Evolutionary conservation across 1,140 invertebrate genomes (phyloP).

Genomic region (Sycobia sp.): DNA sequence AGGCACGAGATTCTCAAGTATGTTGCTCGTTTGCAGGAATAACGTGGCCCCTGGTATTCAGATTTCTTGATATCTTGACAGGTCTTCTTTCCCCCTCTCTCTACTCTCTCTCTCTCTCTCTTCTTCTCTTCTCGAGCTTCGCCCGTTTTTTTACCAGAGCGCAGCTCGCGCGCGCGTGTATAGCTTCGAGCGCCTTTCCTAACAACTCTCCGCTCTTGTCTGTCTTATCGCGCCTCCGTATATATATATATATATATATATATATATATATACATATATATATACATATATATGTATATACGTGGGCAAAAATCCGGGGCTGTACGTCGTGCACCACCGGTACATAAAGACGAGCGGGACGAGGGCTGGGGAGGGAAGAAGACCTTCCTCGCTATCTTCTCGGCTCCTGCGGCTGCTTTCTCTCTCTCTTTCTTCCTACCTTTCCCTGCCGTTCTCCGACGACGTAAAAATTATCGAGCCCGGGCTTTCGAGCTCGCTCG

Average conservation of each 20-base stretch:
- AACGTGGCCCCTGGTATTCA: conserved; percentile 10
- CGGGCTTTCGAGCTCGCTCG: conserved; percentile 9
- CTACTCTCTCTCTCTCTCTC: no score
- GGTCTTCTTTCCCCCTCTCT: not conserved
- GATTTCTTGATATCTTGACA: conserved; percentile 28
- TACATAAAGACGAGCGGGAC: no score
- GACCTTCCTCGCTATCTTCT: not conserved
- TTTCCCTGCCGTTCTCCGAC: not conserved
- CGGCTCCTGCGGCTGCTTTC: not conserved
- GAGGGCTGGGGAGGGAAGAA: no score
- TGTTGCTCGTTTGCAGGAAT: conserved; percentile 14
- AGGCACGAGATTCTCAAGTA: not conserved
- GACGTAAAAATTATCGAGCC: not conserved
- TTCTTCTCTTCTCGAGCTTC: not conserved
- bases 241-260: no score
- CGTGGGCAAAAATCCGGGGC: conserved; percentile 7
- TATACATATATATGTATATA: no score
- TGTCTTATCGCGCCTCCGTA: conserved; percentile 2
- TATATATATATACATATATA: no score
- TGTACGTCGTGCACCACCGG: conserved; percentile 12
- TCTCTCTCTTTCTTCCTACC: not conserved
- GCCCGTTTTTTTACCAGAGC: not conserved
- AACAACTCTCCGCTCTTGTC: conserved; percentile 16
- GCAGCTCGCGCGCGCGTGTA: no score
- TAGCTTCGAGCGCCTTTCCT: conserved; percentile 6